A percentile compares a stretch with the other conserved stretches of the same genome.
phyloP scores from a whole-genome alignment of 2,113 vertebrate genomes.

The Nycticryphes semicollaris region DNA sequence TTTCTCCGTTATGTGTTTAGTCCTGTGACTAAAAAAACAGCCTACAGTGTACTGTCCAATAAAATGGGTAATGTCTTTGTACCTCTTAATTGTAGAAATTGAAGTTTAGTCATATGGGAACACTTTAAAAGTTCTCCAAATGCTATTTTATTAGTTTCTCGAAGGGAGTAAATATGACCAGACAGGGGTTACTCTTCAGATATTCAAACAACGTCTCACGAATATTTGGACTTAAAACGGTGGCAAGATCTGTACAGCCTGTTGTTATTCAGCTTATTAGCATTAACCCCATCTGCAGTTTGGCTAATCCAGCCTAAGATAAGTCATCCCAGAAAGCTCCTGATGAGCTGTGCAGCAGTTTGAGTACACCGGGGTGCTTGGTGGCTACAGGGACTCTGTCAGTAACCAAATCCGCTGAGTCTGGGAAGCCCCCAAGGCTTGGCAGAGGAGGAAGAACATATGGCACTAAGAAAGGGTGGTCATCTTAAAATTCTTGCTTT shows the following conservation, averaged over 20 bases:
- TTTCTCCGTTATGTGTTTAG: not conserved
- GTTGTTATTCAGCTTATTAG: not conserved
- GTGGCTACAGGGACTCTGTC: not conserved
- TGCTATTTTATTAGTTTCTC: not conserved
- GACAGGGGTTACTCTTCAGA: not conserved
- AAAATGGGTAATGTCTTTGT: not conserved
- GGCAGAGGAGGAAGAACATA: not conserved
- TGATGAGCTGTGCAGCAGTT: not conserved
- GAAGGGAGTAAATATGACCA: not conserved
- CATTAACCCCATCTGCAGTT: not conserved
- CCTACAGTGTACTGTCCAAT: not conserved
- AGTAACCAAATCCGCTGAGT: not conserved
- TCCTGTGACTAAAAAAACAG: not conserved
- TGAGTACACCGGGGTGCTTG: not conserved
- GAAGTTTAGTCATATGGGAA: not conserved
- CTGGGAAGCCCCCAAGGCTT: not conserved
- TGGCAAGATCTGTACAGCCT: not conserved
- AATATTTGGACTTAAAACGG: not conserved
- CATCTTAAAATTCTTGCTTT: not conserved
- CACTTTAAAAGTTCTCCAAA: not conserved
- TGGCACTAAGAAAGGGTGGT: not conserved
- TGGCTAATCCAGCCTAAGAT: not conserved
- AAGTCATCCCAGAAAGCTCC: not conserved
- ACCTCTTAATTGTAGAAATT: not conserved
- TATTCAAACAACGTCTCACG: not conserved